Percentiles rank a stretch among this genome's conserved stretches.
These are phyloP conservation scores for Gallirallus australis DNA, from an alignment of 2,797 vertebrate genomes.

Conservation along the genomic window DNA sequence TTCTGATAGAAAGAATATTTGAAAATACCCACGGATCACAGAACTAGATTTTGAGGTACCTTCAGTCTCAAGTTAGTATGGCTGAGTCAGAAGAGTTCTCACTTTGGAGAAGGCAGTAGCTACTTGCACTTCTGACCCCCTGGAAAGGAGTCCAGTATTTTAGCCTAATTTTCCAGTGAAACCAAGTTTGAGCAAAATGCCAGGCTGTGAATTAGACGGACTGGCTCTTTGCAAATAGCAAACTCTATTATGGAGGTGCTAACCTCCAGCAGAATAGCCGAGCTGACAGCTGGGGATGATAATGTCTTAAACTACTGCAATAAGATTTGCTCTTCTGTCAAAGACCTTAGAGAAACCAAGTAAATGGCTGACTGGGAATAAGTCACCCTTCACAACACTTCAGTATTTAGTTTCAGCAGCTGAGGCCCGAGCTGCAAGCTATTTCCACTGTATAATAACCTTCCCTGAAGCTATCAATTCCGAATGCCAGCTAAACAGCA, in stretches of 20 bases:
- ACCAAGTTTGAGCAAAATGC: not conserved
- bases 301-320: conserved; percentile 24
- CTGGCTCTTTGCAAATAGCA: not conserved
- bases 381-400: not conserved
- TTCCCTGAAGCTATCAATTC: not conserved
- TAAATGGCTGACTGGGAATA: not conserved
- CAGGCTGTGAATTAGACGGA: not conserved
- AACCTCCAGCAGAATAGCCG: not conserved
- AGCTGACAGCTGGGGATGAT: not conserved
- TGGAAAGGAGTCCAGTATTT: not conserved
- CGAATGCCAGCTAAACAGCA: not conserved
- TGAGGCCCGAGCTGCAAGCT: not conserved
- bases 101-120: not conserved
- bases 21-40: not conserved
- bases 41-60: not conserved
- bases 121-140: not conserved
- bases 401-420: not conserved
- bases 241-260: not conserved
- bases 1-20: not conserved
- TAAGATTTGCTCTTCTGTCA: not conserved
- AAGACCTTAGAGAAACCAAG: conserved; percentile 20
- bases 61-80: not conserved
- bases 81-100: not conserved
- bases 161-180: not conserved
- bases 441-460: not conserved